Base-by-base conservation (phyloP, 2,797 vertebrate genomes). In the Sebastes oblongus region DNA sequence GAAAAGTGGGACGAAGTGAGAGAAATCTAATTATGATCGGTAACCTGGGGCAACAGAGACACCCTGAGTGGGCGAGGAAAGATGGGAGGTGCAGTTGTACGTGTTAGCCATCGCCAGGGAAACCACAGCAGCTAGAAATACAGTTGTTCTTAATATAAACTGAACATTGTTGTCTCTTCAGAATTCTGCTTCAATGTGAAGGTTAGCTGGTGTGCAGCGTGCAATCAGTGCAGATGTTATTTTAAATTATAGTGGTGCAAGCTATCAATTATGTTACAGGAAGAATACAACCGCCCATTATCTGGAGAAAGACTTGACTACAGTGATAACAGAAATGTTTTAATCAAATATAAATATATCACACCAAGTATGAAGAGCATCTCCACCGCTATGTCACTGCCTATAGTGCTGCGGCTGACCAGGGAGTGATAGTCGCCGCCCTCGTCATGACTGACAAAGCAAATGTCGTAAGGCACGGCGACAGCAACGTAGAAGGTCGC, bases 351-450 rank as follows among this genome's bases (percentile, higher is more conserved):
- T 6, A 20, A 77, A 68, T 4, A 52, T 6, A 58, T 85, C 96
- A 88, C 92, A 99, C 98, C 98, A 5, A 98, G 92, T 77, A 99
- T 99, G 94, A 99, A 99, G 86, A 99, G 97, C 96, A 99, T 97
- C 95, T 99, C 98, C 90, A 99, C 98, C 0, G 93, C 97, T 0
- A 99, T 97, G 93, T 99, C 98, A 0, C 97, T 98, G 94, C 96
- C 97, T 0, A 98, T 96, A 34, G 97, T 98, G 89, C 96, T 97
- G 50, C 96, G 96, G 5, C 96, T 96, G 0, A 96, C 92, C 3
- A 82, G 59, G 0, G 95, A 92, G 66, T 93, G 94, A 8, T 89
- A 96, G 78, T 97, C 96, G 0, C 73, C 11, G 82, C 84, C 78
- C 66, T 97, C 85, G 1, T 89, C 81, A 4, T 94, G 96, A 29